These are phyloP conservation scores for Glomeris maerens DNA, from an alignment of 1,140 invertebrate genomes.

Conservation along the genomic window DNA sequence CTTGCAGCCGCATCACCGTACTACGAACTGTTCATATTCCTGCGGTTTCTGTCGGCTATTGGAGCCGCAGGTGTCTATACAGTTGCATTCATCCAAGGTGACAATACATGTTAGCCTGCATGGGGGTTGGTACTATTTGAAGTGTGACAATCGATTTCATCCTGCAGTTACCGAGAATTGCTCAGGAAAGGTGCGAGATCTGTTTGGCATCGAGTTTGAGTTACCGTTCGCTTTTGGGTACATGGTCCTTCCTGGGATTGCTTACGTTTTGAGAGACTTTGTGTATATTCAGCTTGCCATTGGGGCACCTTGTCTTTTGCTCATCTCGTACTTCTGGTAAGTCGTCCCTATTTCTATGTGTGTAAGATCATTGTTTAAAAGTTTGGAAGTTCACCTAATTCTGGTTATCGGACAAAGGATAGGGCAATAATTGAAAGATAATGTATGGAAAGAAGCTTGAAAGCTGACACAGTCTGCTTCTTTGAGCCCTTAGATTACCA, in stretches of 20 bases:
- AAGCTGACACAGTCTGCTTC: too few species aligned
- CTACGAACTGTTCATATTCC: conserved; percentile 16
- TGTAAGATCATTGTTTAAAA: too few species aligned
- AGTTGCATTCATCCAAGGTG: conserved; percentile 19
- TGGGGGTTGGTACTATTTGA: neutral
- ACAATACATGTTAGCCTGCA: neutral
- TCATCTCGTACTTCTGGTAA: conserved; percentile 23
- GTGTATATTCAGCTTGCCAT: conserved; percentile 30
- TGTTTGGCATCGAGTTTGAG: conserved; percentile 5
- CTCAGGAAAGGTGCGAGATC: neutral
- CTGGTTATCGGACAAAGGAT: too few species aligned
- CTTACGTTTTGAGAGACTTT: conserved; percentile 31
- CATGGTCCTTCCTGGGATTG: conserved; percentile 26
- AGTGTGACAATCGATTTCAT: neutral
- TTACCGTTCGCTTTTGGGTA: conserved; percentile 9
- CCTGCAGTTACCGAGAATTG: neutral
- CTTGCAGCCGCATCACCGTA: conserved; percentile 5
- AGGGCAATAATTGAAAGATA: too few species aligned
- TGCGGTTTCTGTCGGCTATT: conserved; percentile 18
- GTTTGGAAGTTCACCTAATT: too few species aligned
- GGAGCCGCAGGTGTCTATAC: conserved; percentile 18
- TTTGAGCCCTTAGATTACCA: too few species aligned
- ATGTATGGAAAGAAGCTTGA: too few species aligned
- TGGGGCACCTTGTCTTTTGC: conserved; percentile 16
- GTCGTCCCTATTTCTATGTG: too few species aligned